A percentile compares a stretch with the other conserved stretches of the same genome.
Evolutionary conservation across 1,140 invertebrate species (phyloP).

Genomic region (Hycleus phaleratus): DNA sequence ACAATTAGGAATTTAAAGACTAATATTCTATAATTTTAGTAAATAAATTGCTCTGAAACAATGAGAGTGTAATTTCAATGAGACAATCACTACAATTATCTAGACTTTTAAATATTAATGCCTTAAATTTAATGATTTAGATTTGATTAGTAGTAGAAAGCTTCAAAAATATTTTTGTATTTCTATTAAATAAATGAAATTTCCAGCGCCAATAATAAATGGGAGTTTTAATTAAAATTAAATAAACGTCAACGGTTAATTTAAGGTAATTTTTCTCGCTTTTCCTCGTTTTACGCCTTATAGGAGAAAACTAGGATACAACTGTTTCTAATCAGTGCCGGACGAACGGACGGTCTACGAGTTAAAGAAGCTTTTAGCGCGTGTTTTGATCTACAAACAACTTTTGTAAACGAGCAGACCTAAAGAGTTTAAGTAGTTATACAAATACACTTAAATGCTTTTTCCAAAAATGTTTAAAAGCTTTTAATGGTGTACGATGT

Average conservation of each 20-base stretch:
- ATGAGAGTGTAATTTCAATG: too few relatives aligned
- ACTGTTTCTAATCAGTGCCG: conserved; percentile 23
- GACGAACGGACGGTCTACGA: conserved; percentile 6
- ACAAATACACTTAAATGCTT: conserved; percentile 31
- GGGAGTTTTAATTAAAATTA: conserved; percentile 21
- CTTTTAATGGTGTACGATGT: conserved; percentile 23
- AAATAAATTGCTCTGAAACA: too few relatives aligned
- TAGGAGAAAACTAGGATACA: background rate
- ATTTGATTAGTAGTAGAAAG: background rate
- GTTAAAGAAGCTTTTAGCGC: conserved; percentile 28
- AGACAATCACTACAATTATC: too few relatives aligned
- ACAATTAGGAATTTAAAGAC: too few relatives aligned
- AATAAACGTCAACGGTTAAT: conserved; percentile 19
- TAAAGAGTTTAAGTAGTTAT: conserved; percentile 29
- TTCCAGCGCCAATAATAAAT: conserved; percentile 14
- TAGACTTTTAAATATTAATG: too few relatives aligned
- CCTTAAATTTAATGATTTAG: too few relatives aligned
- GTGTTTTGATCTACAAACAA: conserved; percentile 32
- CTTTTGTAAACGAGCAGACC: conserved; percentile 29
- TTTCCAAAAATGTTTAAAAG: conserved; percentile 32
- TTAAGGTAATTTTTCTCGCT: conserved; percentile 10
- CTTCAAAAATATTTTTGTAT: conserved; percentile 3
- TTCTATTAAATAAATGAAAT: conserved; percentile 11
- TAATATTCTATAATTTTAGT: too few relatives aligned
- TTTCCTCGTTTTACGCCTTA: conserved; percentile 11